phyloP scores from a whole-genome alignment of 2,113 vertebrate species.

The Pedetes capensis region DNA sequence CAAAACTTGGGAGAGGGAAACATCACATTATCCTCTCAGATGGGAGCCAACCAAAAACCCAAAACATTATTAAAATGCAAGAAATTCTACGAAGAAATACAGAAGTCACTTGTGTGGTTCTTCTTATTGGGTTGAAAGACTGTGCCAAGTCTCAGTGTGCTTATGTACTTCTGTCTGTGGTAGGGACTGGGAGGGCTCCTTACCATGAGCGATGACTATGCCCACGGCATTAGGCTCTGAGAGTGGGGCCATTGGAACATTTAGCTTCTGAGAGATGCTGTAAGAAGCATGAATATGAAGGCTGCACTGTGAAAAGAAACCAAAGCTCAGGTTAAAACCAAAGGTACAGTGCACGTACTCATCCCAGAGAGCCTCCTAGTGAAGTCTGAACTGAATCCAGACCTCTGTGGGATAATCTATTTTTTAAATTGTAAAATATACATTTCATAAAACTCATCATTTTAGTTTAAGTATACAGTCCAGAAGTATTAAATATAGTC shows the following conservation, averaged over 20 bases:
- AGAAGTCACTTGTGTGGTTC: not conserved
- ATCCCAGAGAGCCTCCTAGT: not conserved
- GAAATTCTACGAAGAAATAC: not conserved
- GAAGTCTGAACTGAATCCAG: not conserved
- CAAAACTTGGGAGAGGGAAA: not conserved
- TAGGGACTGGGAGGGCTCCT: not conserved
- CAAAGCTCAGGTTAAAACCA: conserved; percentile 57
- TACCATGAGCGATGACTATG: conserved; percentile 95
- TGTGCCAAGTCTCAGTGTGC: not conserved
- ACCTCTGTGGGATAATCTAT: not conserved
- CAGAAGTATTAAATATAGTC: not conserved
- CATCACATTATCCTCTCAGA: not conserved
- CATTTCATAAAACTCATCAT: too few species aligned
- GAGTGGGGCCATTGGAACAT: conserved; percentile 92
- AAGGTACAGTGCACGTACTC: not conserved
- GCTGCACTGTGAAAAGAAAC: conserved; percentile 88
- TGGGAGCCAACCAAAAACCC: not conserved
- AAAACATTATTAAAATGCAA: not conserved
- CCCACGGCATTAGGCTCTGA: conserved; percentile 93
- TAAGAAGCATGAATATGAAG: conserved; percentile 95
- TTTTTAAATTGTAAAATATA: too few species aligned
- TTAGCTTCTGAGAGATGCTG: conserved; percentile 93
- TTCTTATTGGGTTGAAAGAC: not conserved
- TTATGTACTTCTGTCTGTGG: not conserved
- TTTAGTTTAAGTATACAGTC: not conserved